phyloP scores from a whole-genome alignment of 2,888 invertebrate genomes.

The Diadromus collaris region DNA sequence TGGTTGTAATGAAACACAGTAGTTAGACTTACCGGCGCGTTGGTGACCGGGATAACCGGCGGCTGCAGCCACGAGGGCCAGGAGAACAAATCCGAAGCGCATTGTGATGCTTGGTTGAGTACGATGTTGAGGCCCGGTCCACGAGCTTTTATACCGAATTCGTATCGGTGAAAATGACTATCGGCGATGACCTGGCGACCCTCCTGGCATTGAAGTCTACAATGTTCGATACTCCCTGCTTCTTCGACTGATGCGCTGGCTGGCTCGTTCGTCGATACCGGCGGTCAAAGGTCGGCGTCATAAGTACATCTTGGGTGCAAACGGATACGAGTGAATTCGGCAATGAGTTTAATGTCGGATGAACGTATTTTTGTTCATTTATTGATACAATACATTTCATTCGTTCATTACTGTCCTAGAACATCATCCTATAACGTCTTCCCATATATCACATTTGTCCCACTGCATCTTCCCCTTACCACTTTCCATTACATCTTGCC shows the following conservation, averaged over 20 bases:
- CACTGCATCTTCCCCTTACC: too few species aligned
- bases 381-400: background rate
- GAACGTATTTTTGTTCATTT: background rate
- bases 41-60: conserved; percentile 70
- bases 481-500: too few species aligned
- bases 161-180: conserved; percentile 71
- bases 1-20: background rate
- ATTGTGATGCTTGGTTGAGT: conserved; percentile 75
- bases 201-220: conserved; percentile 32
- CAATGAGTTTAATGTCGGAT: background rate
- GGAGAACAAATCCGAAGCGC: conserved; percentile 75
- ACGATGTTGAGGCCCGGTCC: conserved; percentile 62
- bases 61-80: conserved; percentile 76
- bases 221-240: conserved; percentile 39
- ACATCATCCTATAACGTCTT: too few species aligned
- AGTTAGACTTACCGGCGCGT: conserved; percentile 75
- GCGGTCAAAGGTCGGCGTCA: conserved; percentile 37
- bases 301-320: conserved; percentile 1
- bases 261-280: conserved; percentile 30
- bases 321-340: background rate
- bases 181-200: conserved; percentile 74
- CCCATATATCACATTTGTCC: too few species aligned
- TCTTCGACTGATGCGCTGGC: conserved; percentile 19
- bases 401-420: too few species aligned
- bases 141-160: conserved; percentile 76